These are phyloP conservation scores for Thalassaphorura encarpata DNA, from an alignment of 1,140 invertebrate species.

Conservation along the genomic window DNA sequence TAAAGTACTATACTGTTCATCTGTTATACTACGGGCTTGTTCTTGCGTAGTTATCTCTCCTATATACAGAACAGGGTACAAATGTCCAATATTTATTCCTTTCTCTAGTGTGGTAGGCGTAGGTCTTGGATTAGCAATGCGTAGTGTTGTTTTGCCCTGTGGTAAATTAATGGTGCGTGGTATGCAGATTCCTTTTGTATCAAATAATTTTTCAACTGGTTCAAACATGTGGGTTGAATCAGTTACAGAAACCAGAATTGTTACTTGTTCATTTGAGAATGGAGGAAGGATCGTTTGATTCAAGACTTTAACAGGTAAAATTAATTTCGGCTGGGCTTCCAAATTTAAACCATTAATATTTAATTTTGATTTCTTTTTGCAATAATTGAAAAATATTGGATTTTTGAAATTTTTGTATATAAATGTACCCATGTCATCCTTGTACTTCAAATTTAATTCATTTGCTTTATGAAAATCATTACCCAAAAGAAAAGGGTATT, in stretches of 20 bases:
- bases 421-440: too few relatives aligned
- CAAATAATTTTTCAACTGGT: background rate
- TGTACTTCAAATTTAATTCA: background rate
- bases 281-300: background rate
- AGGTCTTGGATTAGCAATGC: slow-evolving; percentile 1
- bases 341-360: too few relatives aligned
- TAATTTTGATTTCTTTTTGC: too few relatives aligned
- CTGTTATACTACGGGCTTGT: background rate
- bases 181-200: background rate
- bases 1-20: background rate
- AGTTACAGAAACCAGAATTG: background rate
- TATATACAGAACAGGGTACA: too few relatives aligned
- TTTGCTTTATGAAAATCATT: background rate
- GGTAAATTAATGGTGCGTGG: background rate
- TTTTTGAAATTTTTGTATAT: too few relatives aligned
- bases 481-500: background rate
- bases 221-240: background rate
- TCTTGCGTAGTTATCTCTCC: too few relatives aligned
- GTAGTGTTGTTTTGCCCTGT: background rate
- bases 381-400: too few relatives aligned
- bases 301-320: too few relatives aligned
- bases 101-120: background rate
- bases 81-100: background rate
- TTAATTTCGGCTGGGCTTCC: too few relatives aligned
- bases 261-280: background rate